Base-by-base conservation (phyloP, 2,888 invertebrate genomes). In the Chirona hameri region DNA sequence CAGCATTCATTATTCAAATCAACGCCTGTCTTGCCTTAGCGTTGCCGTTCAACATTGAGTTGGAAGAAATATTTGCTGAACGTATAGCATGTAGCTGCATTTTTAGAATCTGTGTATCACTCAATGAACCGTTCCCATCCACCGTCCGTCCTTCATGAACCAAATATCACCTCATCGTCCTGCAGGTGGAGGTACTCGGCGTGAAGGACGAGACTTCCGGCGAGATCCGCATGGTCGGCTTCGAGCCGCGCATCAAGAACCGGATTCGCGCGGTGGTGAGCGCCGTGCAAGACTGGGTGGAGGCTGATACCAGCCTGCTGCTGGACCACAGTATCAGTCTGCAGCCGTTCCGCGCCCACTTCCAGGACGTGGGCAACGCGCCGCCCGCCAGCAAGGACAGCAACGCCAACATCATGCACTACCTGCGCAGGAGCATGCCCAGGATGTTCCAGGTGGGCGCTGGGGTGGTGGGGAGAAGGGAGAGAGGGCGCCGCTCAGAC, bases 311-410 rank as follows among this genome's bases (percentile, higher is more conserved):
- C 52, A 91, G 90, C 2, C 93, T 96, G 81, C 89, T 95, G 3
- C 95, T 95, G 0, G 96, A 96, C 88, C 89, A 93, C 84, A 95
- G 95, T 0, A 94, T 96, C 0, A 96, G 96, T 87, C 94, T 94
- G 86, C 91, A 92, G 48, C 93, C 83, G 46, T 81, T 84, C 39
- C 82, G 82, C 69, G 81, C 79, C 76, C 21, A 39, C 76, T 76
- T 76, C 39, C 39, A 15, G 12, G 7, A 9, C 7, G 76, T 76
- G 39, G 39, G 0, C 5, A 76, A 76, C 76, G 76, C 76, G 27
- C 76, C 76, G 18, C 4, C 24, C 21, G 39, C 24, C 76, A 76
- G 21, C 39, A 76, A 76, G 76, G 76, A 92, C 85, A 92, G 91
- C 82, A 94, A 94, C 86, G 91, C 91, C 0, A 92, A 92, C 82